Evolutionary conservation across 1,140 invertebrate genomes (phyloP).

Genomic region (Drosophila erecta): DNA sequence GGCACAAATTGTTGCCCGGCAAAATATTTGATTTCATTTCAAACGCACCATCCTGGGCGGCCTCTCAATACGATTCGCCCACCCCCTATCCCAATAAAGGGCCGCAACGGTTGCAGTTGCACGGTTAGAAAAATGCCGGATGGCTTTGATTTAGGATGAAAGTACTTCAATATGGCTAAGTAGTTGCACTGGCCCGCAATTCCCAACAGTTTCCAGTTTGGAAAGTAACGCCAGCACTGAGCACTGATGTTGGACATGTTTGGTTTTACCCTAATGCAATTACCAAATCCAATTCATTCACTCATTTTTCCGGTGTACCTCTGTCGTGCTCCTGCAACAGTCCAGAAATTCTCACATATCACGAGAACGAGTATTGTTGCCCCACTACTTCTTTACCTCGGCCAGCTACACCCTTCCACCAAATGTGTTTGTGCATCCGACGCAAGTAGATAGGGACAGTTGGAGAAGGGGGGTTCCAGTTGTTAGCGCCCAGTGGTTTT

Average conservation of each 20-base stretch:
- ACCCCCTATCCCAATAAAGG: slow-evolving; percentile 2
- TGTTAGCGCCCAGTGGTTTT: slow-evolving; percentile 35
- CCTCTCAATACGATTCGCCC: slow-evolving; percentile 42
- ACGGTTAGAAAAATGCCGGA: neutral
- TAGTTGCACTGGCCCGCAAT: too few relatives aligned
- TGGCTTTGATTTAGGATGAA: neutral
- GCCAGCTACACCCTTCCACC: neutral
- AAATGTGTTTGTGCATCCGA: neutral
- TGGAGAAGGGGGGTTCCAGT: slow-evolving; percentile 9
- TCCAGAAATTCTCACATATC: slow-evolving; percentile 36
- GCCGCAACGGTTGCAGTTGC: slow-evolving; percentile 5
- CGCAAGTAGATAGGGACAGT: slow-evolving; percentile 18
- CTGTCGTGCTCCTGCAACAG: neutral
- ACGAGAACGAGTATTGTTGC: slow-evolving; percentile 20
- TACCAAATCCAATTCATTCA: too few relatives aligned
- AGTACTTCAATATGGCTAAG: neutral
- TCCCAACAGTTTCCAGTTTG: neutral
- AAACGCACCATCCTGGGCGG: slow-evolving; percentile 33
- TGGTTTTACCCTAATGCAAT: neutral
- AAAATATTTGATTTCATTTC: slow-evolving; percentile 79
- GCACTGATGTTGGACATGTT: neutral
- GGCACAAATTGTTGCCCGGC: slow-evolving; percentile 67
- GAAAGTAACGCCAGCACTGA: neutral
- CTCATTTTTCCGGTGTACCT: neutral
- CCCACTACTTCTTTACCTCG: slow-evolving; percentile 31